Base-by-base conservation (phyloP, 2,113 vertebrate genomes). In the Daboia siamensis region DNA sequence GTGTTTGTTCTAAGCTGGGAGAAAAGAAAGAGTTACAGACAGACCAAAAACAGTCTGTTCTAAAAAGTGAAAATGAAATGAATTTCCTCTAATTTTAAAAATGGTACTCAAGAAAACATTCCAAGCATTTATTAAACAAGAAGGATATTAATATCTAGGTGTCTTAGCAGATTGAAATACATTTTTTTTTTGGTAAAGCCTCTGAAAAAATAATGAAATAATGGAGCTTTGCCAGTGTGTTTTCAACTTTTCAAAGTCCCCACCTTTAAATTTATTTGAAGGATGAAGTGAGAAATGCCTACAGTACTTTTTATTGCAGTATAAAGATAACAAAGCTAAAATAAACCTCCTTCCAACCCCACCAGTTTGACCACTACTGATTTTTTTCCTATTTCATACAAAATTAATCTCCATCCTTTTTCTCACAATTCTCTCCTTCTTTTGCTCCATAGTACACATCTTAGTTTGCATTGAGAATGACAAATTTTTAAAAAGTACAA, bases 101-200 rank as follows among this genome's bases (percentile, higher is more conserved):
- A 84, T 4, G 88, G 64, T 23, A 0, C 15, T 90, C 57, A 7
- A 4, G 29, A 84, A 59, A 59, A 23, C 44, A 86, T 61, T 86
- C 80, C 33, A 24, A 92, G 90, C 57, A 52, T 29, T 24, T 9
- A 10, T 33, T 46, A 88, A 87, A 17, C 69, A 59, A 87, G 46
- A 54, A 20, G 1, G 51, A 86, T 20, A 57, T 12, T 26, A 59
- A 94, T 13, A 74, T 23, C 44, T 91, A 0, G 0, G 54, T 85
- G 74, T 55, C 64, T 46, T 26, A 12, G 39, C 0, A 0, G 9
- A 94, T 89, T 91, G 55, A 90, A 17, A 59, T 93, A 11, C 21
- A 33, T 94, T 85, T 39, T n/a, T n/a, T n/a, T 33, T 95, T 17
- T 2, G 52, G 0, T 56, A 92, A 88, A 3, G 54, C 13, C 80